A percentile compares a stretch with the other conserved stretches of the same genome.
Evolutionary conservation across 1,140 invertebrate species (phyloP).

Genomic region (Pseudomyrmex sp.): DNA sequence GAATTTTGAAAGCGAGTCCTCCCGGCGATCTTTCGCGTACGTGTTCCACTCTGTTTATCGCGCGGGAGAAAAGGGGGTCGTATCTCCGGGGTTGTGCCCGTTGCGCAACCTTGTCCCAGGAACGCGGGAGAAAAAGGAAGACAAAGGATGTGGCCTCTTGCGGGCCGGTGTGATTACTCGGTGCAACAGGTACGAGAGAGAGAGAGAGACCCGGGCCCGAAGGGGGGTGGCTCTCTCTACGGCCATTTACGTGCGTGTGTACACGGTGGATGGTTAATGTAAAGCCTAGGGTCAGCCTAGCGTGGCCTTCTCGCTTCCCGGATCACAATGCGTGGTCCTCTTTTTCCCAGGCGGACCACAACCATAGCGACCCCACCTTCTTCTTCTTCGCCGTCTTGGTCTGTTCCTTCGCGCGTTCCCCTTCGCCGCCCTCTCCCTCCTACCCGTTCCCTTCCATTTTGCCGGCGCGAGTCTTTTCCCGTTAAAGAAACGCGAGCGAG

Average conservation of each 20-base stretch:
- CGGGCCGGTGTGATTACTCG: conserved; percentile 72
- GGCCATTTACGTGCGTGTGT: conserved; percentile 72
- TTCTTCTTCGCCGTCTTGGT: conserved; percentile 57
- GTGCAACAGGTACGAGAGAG: conserved; percentile 75
- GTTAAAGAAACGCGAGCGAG: conserved; percentile 55
- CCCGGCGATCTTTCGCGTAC: conserved; percentile 13
- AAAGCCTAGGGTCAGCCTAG: conserved; percentile 83
- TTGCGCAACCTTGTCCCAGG: conserved; percentile 60
- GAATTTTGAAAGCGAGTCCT: background rate
- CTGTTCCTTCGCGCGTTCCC: conserved; percentile 40
- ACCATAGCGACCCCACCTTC: conserved; percentile 83
- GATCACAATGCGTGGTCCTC: conserved; percentile 80
- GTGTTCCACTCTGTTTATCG: conserved; percentile 75
- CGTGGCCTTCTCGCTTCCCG: conserved; percentile 81
- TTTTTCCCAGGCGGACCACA: conserved; percentile 84
- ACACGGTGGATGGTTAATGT: conserved; percentile 80
- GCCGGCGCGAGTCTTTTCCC: conserved; percentile 65
- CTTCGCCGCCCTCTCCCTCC: conserved; percentile 32
- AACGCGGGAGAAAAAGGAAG: conserved; percentile 18
- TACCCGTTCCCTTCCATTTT: background rate
- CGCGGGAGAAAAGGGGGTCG: conserved; percentile 15
- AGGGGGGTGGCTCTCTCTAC: conserved; percentile 40
- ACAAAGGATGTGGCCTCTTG: conserved; percentile 43
- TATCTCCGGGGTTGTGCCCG: conserved; percentile 38
- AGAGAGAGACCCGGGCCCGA: conserved; percentile 50